A percentile compares a stretch with the other conserved stretches of the same genome.
These are phyloP conservation scores for Mustela lutreola DNA, from an alignment of 2,113 vertebrate genomes.

Conservation along the genomic window DNA sequence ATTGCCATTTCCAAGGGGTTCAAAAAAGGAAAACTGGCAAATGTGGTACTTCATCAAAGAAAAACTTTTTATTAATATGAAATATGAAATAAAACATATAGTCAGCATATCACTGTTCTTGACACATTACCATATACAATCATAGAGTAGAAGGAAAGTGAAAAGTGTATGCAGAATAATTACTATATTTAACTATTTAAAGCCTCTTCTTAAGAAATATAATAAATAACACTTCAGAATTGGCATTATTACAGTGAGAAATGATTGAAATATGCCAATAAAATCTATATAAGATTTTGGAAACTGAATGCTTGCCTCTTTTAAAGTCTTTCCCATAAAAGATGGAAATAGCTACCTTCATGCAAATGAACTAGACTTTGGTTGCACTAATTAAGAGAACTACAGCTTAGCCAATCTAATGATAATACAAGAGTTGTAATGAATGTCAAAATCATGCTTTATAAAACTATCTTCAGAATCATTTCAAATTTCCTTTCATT, in stretches of 20 bases:
- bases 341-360: not conserved
- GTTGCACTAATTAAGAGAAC: constrained; percentile 54
- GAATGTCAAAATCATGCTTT: constrained; percentile 47
- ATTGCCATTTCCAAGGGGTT: not conserved
- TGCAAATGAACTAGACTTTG: constrained; percentile 39
- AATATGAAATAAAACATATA: constrained; percentile 1
- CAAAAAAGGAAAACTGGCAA: not conserved
- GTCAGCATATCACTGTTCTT: not conserved
- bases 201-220: not conserved
- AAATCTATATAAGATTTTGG: not conserved
- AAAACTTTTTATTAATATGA: not conserved
- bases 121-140: not conserved
- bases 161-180: not conserved
- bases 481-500: constrained; percentile 38
- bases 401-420: constrained; percentile 42
- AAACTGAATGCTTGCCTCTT: not conserved
- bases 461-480: constrained; percentile 45
- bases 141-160: not conserved
- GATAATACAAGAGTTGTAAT: not conserved
- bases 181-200: not conserved
- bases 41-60: not conserved
- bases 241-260: not conserved
- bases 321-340: not conserved
- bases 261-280: constrained; percentile 7
- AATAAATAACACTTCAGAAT: not conserved